A percentile compares a stretch with the other conserved stretches of the same genome.
phyloP scores from a whole-genome alignment of 2,113 vertebrate genomes.

The Peromyscus californicus region DNA sequence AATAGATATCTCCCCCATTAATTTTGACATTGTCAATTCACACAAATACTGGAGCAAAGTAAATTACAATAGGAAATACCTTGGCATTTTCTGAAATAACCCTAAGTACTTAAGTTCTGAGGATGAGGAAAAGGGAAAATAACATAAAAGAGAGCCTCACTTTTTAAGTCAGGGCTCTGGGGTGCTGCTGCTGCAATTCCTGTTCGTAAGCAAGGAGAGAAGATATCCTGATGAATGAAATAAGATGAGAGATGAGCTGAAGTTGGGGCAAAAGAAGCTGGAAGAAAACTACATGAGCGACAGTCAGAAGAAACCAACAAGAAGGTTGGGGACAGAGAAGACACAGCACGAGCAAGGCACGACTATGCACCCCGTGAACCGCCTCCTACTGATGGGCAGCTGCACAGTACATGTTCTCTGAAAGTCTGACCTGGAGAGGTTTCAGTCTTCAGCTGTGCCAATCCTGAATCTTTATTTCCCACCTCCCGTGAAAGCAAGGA shows the following conservation, averaged over 20 bases:
- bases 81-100: not conserved
- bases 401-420: not conserved
- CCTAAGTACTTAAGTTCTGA: conserved; percentile 23
- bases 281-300: not conserved
- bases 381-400: not conserved
- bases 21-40: not conserved
- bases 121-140: not conserved
- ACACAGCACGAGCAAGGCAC: accelerated
- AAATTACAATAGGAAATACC: not conserved
- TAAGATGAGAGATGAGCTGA: conserved; percentile 30
- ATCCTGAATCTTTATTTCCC: not conserved
- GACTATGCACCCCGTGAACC: accelerated
- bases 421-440: not conserved
- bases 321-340: not conserved
- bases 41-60: not conserved
- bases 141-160: conserved; percentile 40
- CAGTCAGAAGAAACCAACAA: not conserved
- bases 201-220: conserved; percentile 37
- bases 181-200: conserved; percentile 36
- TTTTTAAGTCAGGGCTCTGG: conserved; percentile 60
- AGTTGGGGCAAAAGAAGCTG: not conserved
- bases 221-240: conserved; percentile 8
- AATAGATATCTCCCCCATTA: not conserved
- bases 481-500: not conserved
- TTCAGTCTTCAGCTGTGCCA: not conserved